These are phyloP conservation scores for Standfussiana lucernea DNA, from an alignment of 2,888 invertebrate species.

Conservation along the genomic window DNA sequence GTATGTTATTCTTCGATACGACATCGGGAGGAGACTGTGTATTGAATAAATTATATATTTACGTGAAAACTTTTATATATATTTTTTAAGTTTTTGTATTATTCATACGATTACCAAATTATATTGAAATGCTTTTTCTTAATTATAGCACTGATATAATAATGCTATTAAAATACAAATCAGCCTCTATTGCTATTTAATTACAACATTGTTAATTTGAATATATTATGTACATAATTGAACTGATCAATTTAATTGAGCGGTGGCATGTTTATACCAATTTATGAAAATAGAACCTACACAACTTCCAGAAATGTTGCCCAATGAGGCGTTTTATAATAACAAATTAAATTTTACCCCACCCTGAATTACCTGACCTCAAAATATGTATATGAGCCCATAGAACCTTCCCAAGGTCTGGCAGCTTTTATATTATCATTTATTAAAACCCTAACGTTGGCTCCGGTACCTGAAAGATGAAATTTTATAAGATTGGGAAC, in stretches of 20 bases:
- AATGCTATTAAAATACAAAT: not conserved
- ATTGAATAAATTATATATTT: slow-evolving; percentile 71
- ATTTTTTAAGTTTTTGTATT: not conserved
- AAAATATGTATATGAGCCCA: slow-evolving; percentile 46
- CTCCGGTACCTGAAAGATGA: slow-evolving; percentile 53
- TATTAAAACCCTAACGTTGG: slow-evolving; percentile 63
- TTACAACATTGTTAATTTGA: not conserved
- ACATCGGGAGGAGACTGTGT: slow-evolving; percentile 66
- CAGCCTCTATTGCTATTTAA: not conserved
- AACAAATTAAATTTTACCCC: slow-evolving; percentile 55
- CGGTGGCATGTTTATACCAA: not conserved
- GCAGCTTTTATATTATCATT: slow-evolving; percentile 66
- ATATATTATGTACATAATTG: no score
- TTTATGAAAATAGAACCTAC: not conserved
- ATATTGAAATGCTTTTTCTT: not conserved
- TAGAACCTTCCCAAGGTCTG: slow-evolving; percentile 54
- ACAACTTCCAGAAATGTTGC: not conserved
- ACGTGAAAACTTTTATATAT: slow-evolving; percentile 13
- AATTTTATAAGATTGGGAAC: slow-evolving; percentile 62
- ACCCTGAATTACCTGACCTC: slow-evolving; percentile 46
- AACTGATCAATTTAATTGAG: no score
- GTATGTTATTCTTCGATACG: slow-evolving; percentile 60
- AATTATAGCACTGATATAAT: not conserved
- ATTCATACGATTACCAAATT: not conserved
- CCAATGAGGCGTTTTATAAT: slow-evolving; percentile 40